Percentiles rank a stretch among this genome's conserved stretches.
Evolutionary conservation across 2,113 vertebrate species (phyloP).

Genomic region (Brachirus orientalis): DNA sequence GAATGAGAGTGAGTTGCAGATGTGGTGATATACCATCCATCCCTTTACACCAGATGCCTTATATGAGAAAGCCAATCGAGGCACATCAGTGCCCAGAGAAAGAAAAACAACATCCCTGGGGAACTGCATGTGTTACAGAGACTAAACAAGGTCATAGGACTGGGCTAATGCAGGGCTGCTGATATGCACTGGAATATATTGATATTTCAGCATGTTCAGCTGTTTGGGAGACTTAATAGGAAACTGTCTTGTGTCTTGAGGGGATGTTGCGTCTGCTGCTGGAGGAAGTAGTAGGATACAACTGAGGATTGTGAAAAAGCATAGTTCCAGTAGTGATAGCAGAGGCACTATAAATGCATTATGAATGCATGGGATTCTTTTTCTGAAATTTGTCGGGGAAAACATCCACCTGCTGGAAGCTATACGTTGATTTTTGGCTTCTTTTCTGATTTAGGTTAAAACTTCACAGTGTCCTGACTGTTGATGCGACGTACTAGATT

Average conservation of each 20-base stretch:
- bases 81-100: slow-evolving; percentile 12
- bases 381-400: neutral
- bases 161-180: slow-evolving; percentile 30
- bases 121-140: slow-evolving; percentile 19
- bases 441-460: neutral
- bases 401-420: neutral
- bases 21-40: too few relatives aligned
- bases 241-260: too few relatives aligned
- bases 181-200: slow-evolving; percentile 3
- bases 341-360: neutral
- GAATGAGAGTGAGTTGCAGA: too few relatives aligned
- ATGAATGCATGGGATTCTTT: neutral
- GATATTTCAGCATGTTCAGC: slow-evolving; percentile 30
- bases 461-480: too few relatives aligned
- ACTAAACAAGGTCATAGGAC: slow-evolving; percentile 43
- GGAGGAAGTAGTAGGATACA: neutral
- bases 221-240: slow-evolving; percentile 33
- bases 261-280: neutral
- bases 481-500: neutral
- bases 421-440: neutral
- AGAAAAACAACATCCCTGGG: slow-evolving; percentile 27
- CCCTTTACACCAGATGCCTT: neutral
- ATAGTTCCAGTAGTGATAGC: slow-evolving; percentile 1
- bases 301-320: too few relatives aligned
- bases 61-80: slow-evolving; percentile 8